phyloP scores from a whole-genome alignment of 2,888 invertebrate genomes.

The Lomographa bimaculata region DNA sequence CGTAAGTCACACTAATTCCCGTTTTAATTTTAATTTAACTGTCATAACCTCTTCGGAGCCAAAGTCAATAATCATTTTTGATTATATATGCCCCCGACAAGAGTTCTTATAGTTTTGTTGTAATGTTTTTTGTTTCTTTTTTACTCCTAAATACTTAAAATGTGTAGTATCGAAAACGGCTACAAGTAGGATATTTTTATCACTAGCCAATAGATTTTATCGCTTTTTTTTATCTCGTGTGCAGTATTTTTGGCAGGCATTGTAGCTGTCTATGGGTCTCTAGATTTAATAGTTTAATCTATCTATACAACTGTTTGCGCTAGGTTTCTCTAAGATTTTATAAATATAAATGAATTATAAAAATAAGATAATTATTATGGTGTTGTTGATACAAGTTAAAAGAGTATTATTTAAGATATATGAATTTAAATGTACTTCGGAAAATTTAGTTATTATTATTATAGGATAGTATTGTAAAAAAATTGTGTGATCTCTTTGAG shows the following conservation, averaged over 20 bases:
- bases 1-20: too few species aligned
- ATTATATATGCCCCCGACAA: too few species aligned
- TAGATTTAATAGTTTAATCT: conserved; percentile 14
- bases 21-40: too few species aligned
- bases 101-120: too few species aligned
- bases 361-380: conserved; percentile 19
- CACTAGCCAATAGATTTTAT: too few species aligned
- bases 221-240: not conserved
- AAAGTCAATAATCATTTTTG: too few species aligned
- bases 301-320: conserved; percentile 5
- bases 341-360: conserved; percentile 19
- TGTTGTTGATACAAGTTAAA: conserved; percentile 25
- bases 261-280: conserved; percentile 21
- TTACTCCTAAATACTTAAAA: too few species aligned
- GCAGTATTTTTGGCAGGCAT: conserved; percentile 7
- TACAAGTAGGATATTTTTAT: too few species aligned
- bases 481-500: conserved; percentile 38
- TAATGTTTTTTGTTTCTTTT: too few species aligned
- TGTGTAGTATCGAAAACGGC: too few species aligned
- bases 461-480: conserved; percentile 37
- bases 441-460: conserved; percentile 8
- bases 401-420: conserved; percentile 30
- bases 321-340: conserved; percentile 21
- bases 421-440: conserved; percentile 14
- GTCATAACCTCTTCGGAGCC: too few species aligned